A percentile compares a stretch with the other conserved stretches of the same genome.
Evolutionary conservation across 2,888 invertebrate species (phyloP).

Genomic region (Ommatoiulus sabulosus): DNA sequence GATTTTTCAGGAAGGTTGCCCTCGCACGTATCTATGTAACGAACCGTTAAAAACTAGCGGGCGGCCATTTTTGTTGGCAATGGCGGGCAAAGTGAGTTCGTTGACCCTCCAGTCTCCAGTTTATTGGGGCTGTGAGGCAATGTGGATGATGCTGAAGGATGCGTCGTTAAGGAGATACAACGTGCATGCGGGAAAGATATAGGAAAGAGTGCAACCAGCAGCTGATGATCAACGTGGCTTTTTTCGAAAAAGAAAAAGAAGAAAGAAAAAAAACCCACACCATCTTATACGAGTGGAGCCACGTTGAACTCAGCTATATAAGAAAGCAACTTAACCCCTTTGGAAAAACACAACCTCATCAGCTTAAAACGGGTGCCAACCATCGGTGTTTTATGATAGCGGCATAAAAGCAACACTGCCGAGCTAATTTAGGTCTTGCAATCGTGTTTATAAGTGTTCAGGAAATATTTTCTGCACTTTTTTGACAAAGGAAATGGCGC

Average conservation of each 20-base stretch:
- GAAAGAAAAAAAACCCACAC: not conserved
- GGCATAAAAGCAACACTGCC: conserved; percentile 35
- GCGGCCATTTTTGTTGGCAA: conserved; percentile 53
- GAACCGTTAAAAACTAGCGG: conserved; percentile 49
- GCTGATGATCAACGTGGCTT: conserved; percentile 30
- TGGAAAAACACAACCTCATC: conserved; percentile 37
- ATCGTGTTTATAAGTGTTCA: conserved; percentile 19
- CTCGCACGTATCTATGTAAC: conserved; percentile 50
- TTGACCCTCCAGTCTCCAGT: conserved; percentile 54
- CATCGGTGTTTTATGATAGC: conserved; percentile 17
- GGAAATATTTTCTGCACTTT: not conserved
- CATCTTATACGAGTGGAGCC: not conserved
- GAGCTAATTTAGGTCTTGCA: conserved; percentile 30
- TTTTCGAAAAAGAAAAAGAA: not conserved
- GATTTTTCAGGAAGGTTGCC: conserved; percentile 51
- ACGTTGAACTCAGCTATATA: not conserved
- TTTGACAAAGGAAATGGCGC: not conserved
- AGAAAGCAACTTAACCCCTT: conserved; percentile 4
- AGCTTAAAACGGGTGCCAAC: conserved; percentile 27
- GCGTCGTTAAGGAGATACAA: conserved; percentile 14
- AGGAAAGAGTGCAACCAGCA: conserved; percentile 40
- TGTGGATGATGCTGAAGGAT: conserved; percentile 52
- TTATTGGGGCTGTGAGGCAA: conserved; percentile 57
- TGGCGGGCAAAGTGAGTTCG: conserved; percentile 52
- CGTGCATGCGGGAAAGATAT: not conserved